phyloP scores from a whole-genome alignment of 2,797 vertebrate species.

The Poecilia picta region DNA sequence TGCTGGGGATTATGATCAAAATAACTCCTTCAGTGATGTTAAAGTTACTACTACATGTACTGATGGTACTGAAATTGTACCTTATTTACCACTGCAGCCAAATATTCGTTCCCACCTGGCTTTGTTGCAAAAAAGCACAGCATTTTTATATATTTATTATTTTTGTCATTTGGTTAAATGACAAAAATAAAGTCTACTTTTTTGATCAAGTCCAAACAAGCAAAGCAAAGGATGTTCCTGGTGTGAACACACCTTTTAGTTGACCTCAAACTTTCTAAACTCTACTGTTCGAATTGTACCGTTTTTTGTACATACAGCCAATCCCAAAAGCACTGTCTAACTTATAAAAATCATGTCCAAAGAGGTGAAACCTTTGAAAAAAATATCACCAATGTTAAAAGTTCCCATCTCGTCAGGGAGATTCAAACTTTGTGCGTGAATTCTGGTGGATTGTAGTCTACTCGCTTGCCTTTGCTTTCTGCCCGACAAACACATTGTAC shows the following conservation, averaged over 20 bases:
- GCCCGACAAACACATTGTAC: slow-evolving; percentile 6
- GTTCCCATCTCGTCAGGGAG: slow-evolving; percentile 11
- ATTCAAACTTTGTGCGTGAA: background rate
- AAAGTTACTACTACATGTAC: too few species aligned
- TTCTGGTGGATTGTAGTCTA: slow-evolving; percentile 3
- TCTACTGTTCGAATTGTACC: background rate
- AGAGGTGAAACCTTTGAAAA: background rate
- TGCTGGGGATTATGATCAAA: too few species aligned
- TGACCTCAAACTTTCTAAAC: background rate
- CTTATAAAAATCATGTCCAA: background rate
- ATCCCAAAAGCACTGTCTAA: background rate
- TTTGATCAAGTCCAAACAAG: too few species aligned
- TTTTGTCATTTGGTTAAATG: too few species aligned
- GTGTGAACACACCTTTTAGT: background rate
- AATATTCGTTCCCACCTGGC: too few species aligned
- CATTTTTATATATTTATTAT: too few species aligned
- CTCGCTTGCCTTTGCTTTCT: background rate
- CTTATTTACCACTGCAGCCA: too few species aligned
- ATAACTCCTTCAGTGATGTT: too few species aligned
- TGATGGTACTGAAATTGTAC: too few species aligned
- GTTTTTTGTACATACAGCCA: background rate
- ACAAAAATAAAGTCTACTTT: too few species aligned
- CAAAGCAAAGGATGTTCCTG: background rate
- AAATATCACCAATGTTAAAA: background rate
- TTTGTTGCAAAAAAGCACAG: too few species aligned